phyloP scores from a whole-genome alignment of 2,113 vertebrate species.

The Arothron firmamentum region DNA sequence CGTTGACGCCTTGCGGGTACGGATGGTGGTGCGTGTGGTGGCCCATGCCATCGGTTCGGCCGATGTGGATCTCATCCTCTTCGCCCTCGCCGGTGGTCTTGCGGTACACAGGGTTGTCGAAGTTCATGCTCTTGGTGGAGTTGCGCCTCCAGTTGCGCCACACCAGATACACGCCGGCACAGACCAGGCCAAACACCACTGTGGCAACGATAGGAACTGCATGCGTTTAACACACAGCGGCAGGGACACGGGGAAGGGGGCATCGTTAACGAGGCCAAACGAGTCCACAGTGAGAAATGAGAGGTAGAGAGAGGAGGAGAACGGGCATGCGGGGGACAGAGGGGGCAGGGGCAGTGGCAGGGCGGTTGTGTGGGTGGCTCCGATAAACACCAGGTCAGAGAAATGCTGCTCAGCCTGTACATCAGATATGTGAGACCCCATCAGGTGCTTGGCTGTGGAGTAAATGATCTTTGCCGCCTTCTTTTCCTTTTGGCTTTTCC shows the following conservation, averaged over 20 bases:
- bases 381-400: slow-evolving; percentile 8
- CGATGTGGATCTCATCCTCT: slow-evolving; percentile 95
- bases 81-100: slow-evolving; percentile 94
- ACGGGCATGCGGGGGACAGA: slow-evolving; percentile 45
- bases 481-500: too few species aligned
- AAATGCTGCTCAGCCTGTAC: slow-evolving; percentile 8
- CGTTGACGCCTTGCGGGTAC: slow-evolving; percentile 75
- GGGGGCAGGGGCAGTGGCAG: slow-evolving; percentile 16
- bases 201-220: slow-evolving; percentile 78
- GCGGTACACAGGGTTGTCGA: slow-evolving; percentile 97
- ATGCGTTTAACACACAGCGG: slow-evolving; percentile 77
- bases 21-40: slow-evolving; percentile 80
- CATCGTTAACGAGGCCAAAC: slow-evolving; percentile 63
- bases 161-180: slow-evolving; percentile 86
- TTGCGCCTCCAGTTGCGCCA: slow-evolving; percentile 96
- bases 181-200: slow-evolving; percentile 89
- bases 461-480: neutral
- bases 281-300: slow-evolving; percentile 61
- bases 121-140: slow-evolving; percentile 99
- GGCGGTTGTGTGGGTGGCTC: slow-evolving; percentile 29
- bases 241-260: slow-evolving; percentile 52
- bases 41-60: slow-evolving; percentile 80
- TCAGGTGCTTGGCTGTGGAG: slow-evolving; percentile 1
- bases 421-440: slow-evolving; percentile 1
- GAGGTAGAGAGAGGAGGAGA: slow-evolving; percentile 39